Conservation (phyloP, 35 echinoderm and acorn worm species). For the Chiridota heheva region DNA sequence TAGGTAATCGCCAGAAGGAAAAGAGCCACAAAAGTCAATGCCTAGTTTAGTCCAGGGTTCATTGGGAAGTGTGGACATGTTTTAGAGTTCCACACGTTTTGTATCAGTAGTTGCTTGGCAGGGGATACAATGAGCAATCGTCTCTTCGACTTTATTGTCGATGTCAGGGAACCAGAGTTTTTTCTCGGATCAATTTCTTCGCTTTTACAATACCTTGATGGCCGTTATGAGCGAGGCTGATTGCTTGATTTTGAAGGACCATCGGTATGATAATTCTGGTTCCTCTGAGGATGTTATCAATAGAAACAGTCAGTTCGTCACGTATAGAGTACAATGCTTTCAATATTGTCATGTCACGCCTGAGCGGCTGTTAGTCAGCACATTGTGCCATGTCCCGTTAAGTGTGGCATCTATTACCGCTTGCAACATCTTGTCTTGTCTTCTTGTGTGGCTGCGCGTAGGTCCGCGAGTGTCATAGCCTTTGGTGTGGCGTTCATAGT, state of each 20-base stretch:
- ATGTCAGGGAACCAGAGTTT: slow-evolving; percentile 31
- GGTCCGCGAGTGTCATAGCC: slow-evolving; percentile 41
- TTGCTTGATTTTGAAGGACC: slow-evolving; percentile 9
- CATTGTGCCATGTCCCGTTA: slow-evolving; percentile 11
- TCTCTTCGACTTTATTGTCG: slow-evolving; percentile 10
- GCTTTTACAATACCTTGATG: slow-evolving; percentile 49
- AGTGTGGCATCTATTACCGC: slow-evolving; percentile 25
- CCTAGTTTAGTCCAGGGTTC: slow-evolving; percentile 19
- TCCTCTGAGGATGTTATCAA: slow-evolving; percentile 2
- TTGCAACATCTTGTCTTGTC: neutral
- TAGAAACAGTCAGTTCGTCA: slow-evolving; percentile 49
- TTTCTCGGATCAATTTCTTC: slow-evolving; percentile 6
- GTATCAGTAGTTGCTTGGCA: slow-evolving; percentile 35
- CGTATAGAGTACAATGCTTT: slow-evolving; percentile 11
- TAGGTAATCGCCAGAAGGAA: slow-evolving; percentile 48
- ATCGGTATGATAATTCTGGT: slow-evolving; percentile 7
- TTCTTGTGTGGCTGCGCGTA: slow-evolving; percentile 14
- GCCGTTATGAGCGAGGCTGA: slow-evolving; percentile 13
- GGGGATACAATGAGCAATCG: slow-evolving; percentile 19
- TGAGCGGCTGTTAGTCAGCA: neutral
- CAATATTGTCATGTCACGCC: slow-evolving; percentile 7
- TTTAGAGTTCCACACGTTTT: slow-evolving; percentile 32
- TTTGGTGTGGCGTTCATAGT: slow-evolving; percentile 40
- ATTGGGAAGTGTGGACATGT: slow-evolving; percentile 34
- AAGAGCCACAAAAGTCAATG: slow-evolving; percentile 57